Evolutionary conservation across 2,113 vertebrate genomes (phyloP).

Genomic region (Thunnus thynnus): DNA sequence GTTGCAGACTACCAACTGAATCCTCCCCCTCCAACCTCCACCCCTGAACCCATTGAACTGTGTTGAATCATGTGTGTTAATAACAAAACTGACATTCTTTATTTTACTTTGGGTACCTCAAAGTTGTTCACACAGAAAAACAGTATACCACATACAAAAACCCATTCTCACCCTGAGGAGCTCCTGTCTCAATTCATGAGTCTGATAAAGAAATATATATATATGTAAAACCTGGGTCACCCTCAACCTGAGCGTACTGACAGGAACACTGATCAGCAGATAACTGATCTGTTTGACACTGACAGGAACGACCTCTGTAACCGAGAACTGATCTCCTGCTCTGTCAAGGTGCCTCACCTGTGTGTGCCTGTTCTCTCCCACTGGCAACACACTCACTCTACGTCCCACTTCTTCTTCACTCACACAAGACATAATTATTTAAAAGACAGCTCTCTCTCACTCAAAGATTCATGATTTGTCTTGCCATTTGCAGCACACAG

Average conservation of each 20-base stretch:
- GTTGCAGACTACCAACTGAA: too few species aligned
- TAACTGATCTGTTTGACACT: slow-evolving; percentile 65
- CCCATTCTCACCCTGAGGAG: too few species aligned
- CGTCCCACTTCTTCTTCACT: background rate
- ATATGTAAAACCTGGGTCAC: too few species aligned
- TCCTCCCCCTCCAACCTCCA: too few species aligned
- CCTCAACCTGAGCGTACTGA: background rate
- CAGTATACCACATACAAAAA: background rate
- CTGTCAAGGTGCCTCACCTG: slow-evolving; percentile 29
- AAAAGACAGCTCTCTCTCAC: slow-evolving; percentile 2
- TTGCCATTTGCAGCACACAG: slow-evolving; percentile 13
- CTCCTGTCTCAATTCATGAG: background rate
- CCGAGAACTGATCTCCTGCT: slow-evolving; percentile 24
- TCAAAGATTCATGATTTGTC: slow-evolving; percentile 58
- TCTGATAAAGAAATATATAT: background rate
- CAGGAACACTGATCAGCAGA: slow-evolving; percentile 63
- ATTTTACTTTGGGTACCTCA: background rate
- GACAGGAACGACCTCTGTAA: slow-evolving; percentile 34
- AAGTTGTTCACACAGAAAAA: slow-evolving; percentile 1
- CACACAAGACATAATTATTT: slow-evolving; percentile 23
- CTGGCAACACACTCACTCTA: background rate
- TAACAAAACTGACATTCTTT: background rate
- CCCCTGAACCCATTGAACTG: too few species aligned
- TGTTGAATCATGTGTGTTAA: too few species aligned
- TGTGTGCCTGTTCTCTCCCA: background rate